These are phyloP conservation scores for Drosophila lutescens DNA, from an alignment of 2,888 invertebrate species.

Conservation along the genomic window DNA sequence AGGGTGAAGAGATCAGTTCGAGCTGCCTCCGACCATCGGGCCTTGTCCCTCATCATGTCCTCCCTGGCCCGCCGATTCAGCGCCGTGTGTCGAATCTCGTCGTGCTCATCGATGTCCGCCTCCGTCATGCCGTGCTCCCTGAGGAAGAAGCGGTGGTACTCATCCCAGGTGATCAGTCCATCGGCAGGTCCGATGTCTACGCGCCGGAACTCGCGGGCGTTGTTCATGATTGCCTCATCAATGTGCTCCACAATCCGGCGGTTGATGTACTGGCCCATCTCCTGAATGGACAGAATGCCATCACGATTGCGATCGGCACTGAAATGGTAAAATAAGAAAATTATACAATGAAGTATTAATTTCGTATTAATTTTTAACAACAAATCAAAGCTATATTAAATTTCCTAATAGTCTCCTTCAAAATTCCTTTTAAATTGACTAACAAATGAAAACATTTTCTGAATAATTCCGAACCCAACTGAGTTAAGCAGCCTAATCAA, in stretches of 20 bases:
- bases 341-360: too few relatives aligned
- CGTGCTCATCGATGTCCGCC: conserved; percentile 87
- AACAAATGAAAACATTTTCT: not conserved
- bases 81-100: conserved; percentile 88
- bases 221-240: conserved; percentile 87
- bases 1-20: conserved; percentile 90
- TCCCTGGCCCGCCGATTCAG: conserved; percentile 88
- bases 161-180: conserved; percentile 89
- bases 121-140: conserved; percentile 88
- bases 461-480: conserved; percentile 14
- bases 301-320: conserved; percentile 87
- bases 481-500: conserved; percentile 40
- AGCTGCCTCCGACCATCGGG: conserved; percentile 91
- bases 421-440: not conserved
- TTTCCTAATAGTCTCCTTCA: not conserved
- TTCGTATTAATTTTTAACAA: not conserved
- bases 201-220: conserved; percentile 87
- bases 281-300: conserved; percentile 86
- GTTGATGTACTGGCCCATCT: conserved; percentile 88
- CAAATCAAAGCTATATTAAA: too few relatives aligned
- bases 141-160: conserved; percentile 91
- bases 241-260: conserved; percentile 89
- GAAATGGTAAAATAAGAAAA: not conserved
- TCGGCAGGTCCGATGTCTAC: conserved; percentile 89
- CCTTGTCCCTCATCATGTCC: conserved; percentile 90